Percentiles rank a stretch among this genome's conserved stretches.
Conservation (phyloP, 2,113 vertebrate species). For the Planiliza haematocheilus region DNA sequence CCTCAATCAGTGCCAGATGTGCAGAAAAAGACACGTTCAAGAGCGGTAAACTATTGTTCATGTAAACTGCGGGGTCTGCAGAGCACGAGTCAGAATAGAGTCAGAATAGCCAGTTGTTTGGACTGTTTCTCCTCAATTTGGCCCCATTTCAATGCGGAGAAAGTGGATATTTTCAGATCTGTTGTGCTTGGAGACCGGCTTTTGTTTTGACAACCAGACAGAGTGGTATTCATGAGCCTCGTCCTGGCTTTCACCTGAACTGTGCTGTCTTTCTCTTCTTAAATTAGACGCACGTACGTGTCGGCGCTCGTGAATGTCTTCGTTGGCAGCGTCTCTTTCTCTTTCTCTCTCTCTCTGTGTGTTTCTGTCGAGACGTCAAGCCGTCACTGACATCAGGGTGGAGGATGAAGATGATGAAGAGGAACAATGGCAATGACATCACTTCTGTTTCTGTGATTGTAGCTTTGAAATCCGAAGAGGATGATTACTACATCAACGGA, state of each 20-base stretch:
- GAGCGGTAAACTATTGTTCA: conserved; percentile 55
- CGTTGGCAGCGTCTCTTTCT: background rate
- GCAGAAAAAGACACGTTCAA: conserved; percentile 43
- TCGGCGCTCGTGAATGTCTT: conserved; percentile 43
- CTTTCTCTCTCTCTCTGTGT: conserved; percentile 20
- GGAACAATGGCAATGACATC: conserved; percentile 51
- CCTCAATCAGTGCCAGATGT: conserved; percentile 58
- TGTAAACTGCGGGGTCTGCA: conserved; percentile 40
- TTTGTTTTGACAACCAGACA: conserved; percentile 79
- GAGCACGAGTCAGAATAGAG: conserved; percentile 44
- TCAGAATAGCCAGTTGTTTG: conserved; percentile 48
- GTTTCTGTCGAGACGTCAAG: conserved; percentile 32
- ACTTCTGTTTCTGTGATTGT: conserved; percentile 38
- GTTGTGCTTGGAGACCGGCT: conserved; percentile 78
- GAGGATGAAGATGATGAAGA: conserved; percentile 24
- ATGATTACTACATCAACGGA: conserved; percentile 98
- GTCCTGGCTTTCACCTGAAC: conserved; percentile 76
- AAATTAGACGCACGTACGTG: conserved; percentile 54
- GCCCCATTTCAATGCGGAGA: conserved; percentile 67
- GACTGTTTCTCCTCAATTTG: conserved; percentile 69
- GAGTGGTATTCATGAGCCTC: conserved; percentile 58
- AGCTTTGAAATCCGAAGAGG: conserved; percentile 95
- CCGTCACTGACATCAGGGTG: conserved; percentile 43
- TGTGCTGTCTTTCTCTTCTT: conserved; percentile 57
- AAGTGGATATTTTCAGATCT: conserved; percentile 76